Base-by-base conservation (phyloP, 2,113 vertebrate genomes). In the Carassius auratus region DNA sequence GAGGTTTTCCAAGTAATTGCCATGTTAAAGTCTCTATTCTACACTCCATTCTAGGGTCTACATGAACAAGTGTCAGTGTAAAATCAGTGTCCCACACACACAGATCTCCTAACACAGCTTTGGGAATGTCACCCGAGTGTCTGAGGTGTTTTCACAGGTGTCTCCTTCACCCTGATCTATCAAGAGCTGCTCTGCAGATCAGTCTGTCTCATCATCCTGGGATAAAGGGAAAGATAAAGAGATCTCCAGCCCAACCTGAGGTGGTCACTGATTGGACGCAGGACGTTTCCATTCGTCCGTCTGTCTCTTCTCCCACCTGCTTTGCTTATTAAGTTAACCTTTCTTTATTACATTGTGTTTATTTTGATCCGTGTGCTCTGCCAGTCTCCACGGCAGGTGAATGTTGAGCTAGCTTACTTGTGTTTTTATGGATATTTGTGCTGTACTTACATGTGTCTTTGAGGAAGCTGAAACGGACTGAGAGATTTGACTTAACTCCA, bases 281-380 rank as follows among this genome's bases (percentile, higher is more conserved):
- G 9, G 0, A 69, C 5, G 5, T 82, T 82, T 82, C 64, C 80
- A 82, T 69, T 3, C 38, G 14, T 26, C 19, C 13, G 10, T 45
- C 23, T 30, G 5, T 33, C 30, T 83, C 19, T 36, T 73, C 81
- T 36, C 21, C 30, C 66, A 83, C 66, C 66, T 55, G 66, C 30
- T 23, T 55, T 14, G 66, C 57, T 73, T 83, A 73, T 83, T 73
- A 73, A 73, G 33, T 83, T 83, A 57, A 73, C 81, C 81, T 83
- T 83, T 83, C 19, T 38, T 73, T 57, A 71, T 83, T 55, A 48
- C 12, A 36, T 23, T 83, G 12, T 3, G 33, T 71, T 59, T 38
- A 83, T 83, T 83, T 38, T 21, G 48, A 33, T 21, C 21, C 26
- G 30, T 33, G 42, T 71, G 26, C 81, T 38, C 26, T 69, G n/a